Evolutionary conservation across 2,888 invertebrate genomes (phyloP).

Genomic region (Camponotus fellah): DNA sequence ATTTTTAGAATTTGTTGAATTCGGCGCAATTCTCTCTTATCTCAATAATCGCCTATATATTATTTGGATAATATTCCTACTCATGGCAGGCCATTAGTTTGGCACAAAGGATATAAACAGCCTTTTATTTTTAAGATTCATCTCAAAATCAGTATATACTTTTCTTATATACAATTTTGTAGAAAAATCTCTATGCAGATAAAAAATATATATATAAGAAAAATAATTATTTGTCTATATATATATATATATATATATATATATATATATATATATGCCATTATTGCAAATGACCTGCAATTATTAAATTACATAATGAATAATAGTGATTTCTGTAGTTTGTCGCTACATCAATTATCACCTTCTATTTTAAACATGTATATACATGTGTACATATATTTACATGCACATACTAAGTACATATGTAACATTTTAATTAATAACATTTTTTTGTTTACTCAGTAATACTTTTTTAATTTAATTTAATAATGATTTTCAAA

Average conservation of each 20-base stretch:
- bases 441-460: not conserved
- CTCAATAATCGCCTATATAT: not conserved
- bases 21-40: not conserved
- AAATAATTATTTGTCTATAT: not conserved
- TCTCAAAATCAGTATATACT: constrained; percentile 34
- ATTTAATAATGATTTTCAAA: constrained; percentile 1
- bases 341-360: not conserved
- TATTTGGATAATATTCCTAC: constrained; percentile 26
- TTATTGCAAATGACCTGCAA: constrained; percentile 12
- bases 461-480: not conserved
- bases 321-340: constrained; percentile 18
- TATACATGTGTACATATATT: not conserved
- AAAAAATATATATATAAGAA: constrained; percentile 39
- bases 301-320: constrained; percentile 31
- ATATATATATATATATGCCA: not conserved
- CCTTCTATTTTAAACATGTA: not conserved
- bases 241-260: not conserved
- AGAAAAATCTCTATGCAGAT: constrained; percentile 48
- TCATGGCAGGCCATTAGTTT: constrained; percentile 50
- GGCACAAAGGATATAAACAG: constrained; percentile 50
- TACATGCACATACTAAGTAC: not conserved
- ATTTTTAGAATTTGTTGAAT: constrained; percentile 7
- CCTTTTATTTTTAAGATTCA: not conserved
- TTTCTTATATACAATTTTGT: constrained; percentile 61
- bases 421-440: not conserved